Percentiles rank a stretch among this genome's conserved stretches.
These are phyloP conservation scores for Gymnothorax reevesii DNA, from an alignment of 2,797 vertebrate genomes.

Conservation along the genomic window DNA sequence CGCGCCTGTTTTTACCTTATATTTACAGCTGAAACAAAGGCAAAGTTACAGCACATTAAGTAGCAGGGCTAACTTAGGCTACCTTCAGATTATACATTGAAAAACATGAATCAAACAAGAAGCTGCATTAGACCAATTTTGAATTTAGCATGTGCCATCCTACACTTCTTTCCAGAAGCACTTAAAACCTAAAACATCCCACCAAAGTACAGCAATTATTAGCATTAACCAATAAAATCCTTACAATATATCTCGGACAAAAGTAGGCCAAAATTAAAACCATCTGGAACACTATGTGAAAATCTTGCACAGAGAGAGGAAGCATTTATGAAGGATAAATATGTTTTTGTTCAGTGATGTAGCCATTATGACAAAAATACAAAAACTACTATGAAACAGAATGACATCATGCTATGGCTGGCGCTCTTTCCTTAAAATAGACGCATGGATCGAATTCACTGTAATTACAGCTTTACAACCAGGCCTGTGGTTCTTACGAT, in stretches of 20 bases:
- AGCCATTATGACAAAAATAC: neutral
- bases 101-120: neutral
- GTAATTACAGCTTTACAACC: slow-evolving; percentile 7
- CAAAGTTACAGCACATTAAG: neutral
- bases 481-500: neutral
- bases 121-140: neutral
- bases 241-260: neutral
- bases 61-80: neutral
- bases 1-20: slow-evolving; percentile 57
- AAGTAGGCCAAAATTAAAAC: neutral
- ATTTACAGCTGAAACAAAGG: slow-evolving; percentile 55
- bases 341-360: neutral
- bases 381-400: neutral
- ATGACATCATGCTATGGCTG: neutral
- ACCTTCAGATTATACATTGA: neutral
- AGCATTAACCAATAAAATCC: neutral
- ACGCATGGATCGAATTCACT: slow-evolving; percentile 5
- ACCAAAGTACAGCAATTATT: neutral
- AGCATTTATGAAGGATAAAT: neutral
- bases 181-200: neutral
- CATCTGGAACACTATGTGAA: slow-evolving; percentile 6
- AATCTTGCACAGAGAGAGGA: neutral
- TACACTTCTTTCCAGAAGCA: neutral
- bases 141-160: neutral
- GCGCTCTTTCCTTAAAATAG: neutral